These are phyloP conservation scores for Colaptes auratus DNA, from an alignment of 2,113 vertebrate species.

Conservation along the genomic window DNA sequence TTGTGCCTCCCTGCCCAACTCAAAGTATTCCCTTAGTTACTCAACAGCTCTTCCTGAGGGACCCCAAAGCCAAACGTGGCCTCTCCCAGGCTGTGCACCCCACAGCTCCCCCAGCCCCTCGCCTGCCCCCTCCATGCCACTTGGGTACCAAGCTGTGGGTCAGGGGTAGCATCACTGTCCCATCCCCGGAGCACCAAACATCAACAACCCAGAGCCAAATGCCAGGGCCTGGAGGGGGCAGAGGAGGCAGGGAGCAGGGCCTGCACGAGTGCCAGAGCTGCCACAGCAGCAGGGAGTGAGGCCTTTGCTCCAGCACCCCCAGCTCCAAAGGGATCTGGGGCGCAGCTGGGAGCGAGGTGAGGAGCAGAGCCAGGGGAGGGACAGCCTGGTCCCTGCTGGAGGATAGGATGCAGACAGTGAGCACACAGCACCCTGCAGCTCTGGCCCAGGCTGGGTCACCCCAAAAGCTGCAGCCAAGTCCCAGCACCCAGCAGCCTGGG, in stretches of 20 bases:
- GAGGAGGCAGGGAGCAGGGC: not conserved
- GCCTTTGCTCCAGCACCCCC: not conserved
- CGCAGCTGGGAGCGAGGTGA: not conserved
- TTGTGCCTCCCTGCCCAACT: not conserved
- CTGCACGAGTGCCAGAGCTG: not conserved
- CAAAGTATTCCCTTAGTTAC: not conserved
- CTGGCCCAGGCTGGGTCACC: accelerated
- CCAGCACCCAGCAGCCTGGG: not conserved
- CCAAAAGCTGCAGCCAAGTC: not conserved
- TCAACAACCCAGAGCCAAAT: not conserved
- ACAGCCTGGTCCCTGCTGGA: accelerated
- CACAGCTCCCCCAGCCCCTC: accelerated
- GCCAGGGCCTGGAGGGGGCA: not conserved
- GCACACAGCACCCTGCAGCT: not conserved
- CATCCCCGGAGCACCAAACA: not conserved
- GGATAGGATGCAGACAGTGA: not conserved
- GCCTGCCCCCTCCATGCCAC: not conserved
- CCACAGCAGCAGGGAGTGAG: not conserved
- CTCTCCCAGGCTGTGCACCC: accelerated
- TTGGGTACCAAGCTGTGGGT: not conserved
- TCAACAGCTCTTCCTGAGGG: not conserved
- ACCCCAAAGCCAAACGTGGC: not conserved
- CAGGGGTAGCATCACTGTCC: not conserved
- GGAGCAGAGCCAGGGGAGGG: not conserved
- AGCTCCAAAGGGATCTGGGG: not conserved